Conservation (phyloP, 2,113 vertebrate genomes). For the Numida meleagris region DNA sequence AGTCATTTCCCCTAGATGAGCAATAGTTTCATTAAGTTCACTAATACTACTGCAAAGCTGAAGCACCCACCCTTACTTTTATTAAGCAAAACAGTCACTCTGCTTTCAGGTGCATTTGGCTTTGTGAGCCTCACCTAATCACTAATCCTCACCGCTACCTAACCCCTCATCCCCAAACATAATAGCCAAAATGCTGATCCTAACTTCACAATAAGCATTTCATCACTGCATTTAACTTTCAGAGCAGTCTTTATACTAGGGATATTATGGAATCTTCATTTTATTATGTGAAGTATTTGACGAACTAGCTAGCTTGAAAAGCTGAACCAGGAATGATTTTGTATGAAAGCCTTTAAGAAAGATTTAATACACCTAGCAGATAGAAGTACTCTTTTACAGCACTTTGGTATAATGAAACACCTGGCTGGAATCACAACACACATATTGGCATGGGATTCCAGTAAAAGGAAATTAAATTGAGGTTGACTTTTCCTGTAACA, state of each 20-base stretch:
- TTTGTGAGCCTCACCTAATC: fast-evolving
- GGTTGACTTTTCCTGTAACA: background rate
- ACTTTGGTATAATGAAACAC: slow-evolving; percentile 28
- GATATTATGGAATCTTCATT: background rate
- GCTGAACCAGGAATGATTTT: background rate
- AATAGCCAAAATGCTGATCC: background rate
- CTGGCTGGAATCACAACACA: background rate
- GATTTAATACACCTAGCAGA: background rate
- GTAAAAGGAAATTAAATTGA: slow-evolving; percentile 8
- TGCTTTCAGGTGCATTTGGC: background rate
- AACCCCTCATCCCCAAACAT: background rate
- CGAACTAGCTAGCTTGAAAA: background rate
- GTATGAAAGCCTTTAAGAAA: background rate
- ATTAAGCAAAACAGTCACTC: background rate
- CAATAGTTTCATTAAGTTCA: background rate
- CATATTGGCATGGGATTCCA: background rate
- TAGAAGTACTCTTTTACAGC: background rate
- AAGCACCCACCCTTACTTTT: background rate
- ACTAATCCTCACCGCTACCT: background rate
- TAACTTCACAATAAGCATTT: background rate
- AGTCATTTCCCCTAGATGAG: background rate
- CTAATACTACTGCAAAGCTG: background rate
- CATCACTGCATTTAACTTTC: background rate
- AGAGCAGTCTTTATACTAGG: background rate
- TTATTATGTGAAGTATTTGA: background rate